Conservation (phyloP, 2,888 invertebrate genomes). For the Plebejus anna region DNA sequence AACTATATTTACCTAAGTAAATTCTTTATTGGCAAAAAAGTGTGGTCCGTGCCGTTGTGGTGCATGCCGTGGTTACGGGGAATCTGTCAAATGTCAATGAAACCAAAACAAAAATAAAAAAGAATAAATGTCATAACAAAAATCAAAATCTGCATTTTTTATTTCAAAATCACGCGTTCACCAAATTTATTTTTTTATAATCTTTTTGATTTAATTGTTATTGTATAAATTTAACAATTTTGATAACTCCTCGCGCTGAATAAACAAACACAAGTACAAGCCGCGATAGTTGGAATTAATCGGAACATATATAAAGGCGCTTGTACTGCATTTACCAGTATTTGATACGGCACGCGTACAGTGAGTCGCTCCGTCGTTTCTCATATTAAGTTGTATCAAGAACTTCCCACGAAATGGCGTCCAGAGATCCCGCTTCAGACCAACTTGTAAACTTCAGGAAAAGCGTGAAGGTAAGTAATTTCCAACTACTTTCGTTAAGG, state of each 20-base stretch:
- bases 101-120: no score
- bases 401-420: constrained; percentile 55
- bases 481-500: not conserved
- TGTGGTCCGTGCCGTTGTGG: no score
- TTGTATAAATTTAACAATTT: not conserved
- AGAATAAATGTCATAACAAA: no score
- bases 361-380: constrained; percentile 54
- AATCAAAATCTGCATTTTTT: no score
- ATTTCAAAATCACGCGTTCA: no score
- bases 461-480: constrained; percentile 75
- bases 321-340: constrained; percentile 44
- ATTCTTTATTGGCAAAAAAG: no score
- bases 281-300: constrained; percentile 59
- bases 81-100: no score
- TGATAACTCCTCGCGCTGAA: not conserved
- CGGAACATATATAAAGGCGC: constrained; percentile 60
- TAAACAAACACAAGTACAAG: constrained; percentile 9
- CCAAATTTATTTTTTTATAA: no score
- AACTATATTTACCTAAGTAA: no score
- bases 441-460: constrained; percentile 83
- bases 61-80: no score
- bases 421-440: constrained; percentile 81
- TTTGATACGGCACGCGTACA: constrained; percentile 58
- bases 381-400: constrained; percentile 25
- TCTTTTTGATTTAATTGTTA: not conserved